phyloP scores from a whole-genome alignment of 2,797 vertebrate genomes.

The Natrix natrix region DNA sequence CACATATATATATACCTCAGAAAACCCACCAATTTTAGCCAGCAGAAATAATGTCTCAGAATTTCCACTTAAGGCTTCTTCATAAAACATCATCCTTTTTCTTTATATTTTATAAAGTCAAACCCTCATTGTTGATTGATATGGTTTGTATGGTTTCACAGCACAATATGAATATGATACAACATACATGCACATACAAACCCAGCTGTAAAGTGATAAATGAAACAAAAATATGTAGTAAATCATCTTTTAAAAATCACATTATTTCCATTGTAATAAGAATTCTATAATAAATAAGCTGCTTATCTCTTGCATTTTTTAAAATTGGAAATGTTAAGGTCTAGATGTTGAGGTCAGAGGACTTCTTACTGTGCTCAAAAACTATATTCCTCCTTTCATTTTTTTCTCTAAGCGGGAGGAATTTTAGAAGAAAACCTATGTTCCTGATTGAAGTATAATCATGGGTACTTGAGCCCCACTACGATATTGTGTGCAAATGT shows the following conservation, averaged over 20 bases:
- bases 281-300: background rate
- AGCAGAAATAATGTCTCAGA: background rate
- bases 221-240: background rate
- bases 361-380: background rate
- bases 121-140: background rate
- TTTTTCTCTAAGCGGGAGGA: background rate
- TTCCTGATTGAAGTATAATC: no score
- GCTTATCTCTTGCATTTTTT: background rate
- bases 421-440: background rate
- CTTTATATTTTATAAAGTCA: background rate
- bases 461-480: background rate
- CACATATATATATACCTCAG: background rate
- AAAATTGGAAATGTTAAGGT: background rate
- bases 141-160: background rate
- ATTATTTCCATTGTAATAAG: background rate
- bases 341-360: background rate
- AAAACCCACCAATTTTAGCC: background rate
- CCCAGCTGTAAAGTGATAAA: background rate
- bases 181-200: background rate
- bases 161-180: background rate
- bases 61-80: background rate
- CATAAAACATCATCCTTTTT: background rate
- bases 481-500: background rate
- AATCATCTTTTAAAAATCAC: background rate
- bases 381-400: background rate